Base-by-base conservation (phyloP, 2,113 vertebrate genomes). In the Micronisus gabar region DNA sequence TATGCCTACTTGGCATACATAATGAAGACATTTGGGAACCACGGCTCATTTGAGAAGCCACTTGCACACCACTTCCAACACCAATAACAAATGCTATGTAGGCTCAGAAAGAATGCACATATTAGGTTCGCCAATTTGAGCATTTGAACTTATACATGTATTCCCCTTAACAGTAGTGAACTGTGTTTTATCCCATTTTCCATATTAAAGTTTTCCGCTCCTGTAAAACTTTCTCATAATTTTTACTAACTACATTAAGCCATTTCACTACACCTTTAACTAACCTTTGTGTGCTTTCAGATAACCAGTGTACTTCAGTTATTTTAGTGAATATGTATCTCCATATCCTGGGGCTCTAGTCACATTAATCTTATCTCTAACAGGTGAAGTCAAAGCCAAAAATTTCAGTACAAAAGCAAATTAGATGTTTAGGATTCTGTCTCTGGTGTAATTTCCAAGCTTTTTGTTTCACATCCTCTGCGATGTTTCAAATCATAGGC, bases 401-500 rank as follows among this genome's bases (percentile, higher is more conserved):
- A 82, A n/a, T 20, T 68, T 81, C 86, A 73, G 52, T 25, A 50
- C 27, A 72, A 66, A 65, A 74, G 0, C 7, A 41, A 82, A 79
- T 36, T 13, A 86, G 20, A 52, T 38, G 13, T 41, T 92, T 67
- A 96, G 16, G 48, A 68, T 59, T 83, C 45, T 66, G 26, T 30
- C n/a, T 59, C 45, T 56, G 68, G 55, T 66, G 59, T 47, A 15
- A 26, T 21, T 88, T 73, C 9, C 53, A 82, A 81, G 26, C 13
- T 48, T 88, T 75, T 75, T 80, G 81, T 61, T 67, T 55, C 36
- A 43, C 5, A 20, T 52, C 52, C 48, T 75, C 87, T 93, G 62
- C 98, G 98, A 43, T 91, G 93, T 75, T 97, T 97, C 38, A 97
- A 90, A 34, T 99, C 97, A 1, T 99, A 99, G 18, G 97, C 98